Conservation (phyloP, 2,797 vertebrate genomes). For the Myotis findleyi region DNA sequence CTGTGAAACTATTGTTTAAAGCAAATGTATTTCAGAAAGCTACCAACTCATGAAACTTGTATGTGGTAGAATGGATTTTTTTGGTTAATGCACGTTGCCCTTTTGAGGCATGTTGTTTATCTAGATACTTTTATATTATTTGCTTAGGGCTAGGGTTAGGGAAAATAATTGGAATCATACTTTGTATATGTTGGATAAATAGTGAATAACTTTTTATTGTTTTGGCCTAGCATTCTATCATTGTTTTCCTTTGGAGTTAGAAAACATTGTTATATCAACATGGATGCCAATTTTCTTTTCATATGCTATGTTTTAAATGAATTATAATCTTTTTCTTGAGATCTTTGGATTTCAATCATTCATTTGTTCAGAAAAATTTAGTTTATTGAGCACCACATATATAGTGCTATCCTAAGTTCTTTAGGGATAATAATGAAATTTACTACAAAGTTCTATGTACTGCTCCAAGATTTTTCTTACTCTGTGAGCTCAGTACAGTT, state of each 20-base stretch:
- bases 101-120: background rate
- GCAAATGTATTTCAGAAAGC: background rate
- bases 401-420: background rate
- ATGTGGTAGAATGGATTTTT: background rate
- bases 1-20: background rate
- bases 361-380: conserved; percentile 23
- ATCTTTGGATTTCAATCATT: background rate
- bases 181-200: background rate
- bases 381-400: background rate
- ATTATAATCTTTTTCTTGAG: background rate
- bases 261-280: background rate
- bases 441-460: background rate
- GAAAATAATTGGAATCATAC: background rate
- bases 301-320: conserved; percentile 7
- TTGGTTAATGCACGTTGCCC: background rate
- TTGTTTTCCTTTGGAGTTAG: background rate
- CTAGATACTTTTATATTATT: background rate
- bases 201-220: background rate
- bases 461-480: conserved; percentile 2
- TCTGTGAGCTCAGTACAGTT: conserved; percentile 23
- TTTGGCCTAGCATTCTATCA: background rate
- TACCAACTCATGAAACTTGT: background rate
- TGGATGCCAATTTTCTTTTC: background rate
- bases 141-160: background rate
- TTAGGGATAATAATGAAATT: background rate